Conservation (phyloP, 1,140 invertebrate species). For the Leptinotarsa defecta region DNA sequence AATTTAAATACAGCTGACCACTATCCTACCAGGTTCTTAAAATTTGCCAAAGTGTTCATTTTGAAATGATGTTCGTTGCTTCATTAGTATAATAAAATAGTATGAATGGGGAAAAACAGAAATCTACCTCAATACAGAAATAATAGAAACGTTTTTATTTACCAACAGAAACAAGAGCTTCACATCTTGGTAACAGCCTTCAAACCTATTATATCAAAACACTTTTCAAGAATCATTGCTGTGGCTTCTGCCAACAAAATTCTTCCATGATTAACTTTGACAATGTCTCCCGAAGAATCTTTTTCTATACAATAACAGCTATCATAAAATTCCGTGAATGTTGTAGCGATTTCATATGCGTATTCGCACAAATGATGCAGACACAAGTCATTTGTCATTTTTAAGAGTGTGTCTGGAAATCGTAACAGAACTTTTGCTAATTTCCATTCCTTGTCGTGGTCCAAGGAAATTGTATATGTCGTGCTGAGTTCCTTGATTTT, state of each 20-base stretch:
- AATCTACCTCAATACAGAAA: neutral
- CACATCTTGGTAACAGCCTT: constrained; percentile 92
- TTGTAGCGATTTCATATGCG: constrained; percentile 90
- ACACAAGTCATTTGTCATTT: constrained; percentile 82
- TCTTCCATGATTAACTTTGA: constrained; percentile 84
- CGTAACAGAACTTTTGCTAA: constrained; percentile 85
- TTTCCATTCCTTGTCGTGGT: constrained; percentile 94
- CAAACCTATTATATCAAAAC: constrained; percentile 91
- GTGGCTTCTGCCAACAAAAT: constrained; percentile 93
- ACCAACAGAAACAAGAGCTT: constrained; percentile 39
- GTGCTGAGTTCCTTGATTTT: constrained; percentile 62
- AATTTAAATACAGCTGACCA: neutral
- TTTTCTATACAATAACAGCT: constrained; percentile 97
- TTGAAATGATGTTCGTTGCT: too few species aligned
- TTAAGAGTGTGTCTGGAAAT: constrained; percentile 87
- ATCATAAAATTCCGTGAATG: constrained; percentile 97
- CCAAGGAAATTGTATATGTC: constrained; percentile 68
- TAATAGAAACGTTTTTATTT: neutral
- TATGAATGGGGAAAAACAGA: neutral
- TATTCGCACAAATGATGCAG: constrained; percentile 94
- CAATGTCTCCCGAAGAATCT: constrained; percentile 75
- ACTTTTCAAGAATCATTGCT: constrained; percentile 82
- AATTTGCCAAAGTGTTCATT: neutral
- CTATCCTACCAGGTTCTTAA: neutral
- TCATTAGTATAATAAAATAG: too few species aligned